phyloP scores from a whole-genome alignment of 2,113 vertebrate genomes.

The Phainopepla nitens region DNA sequence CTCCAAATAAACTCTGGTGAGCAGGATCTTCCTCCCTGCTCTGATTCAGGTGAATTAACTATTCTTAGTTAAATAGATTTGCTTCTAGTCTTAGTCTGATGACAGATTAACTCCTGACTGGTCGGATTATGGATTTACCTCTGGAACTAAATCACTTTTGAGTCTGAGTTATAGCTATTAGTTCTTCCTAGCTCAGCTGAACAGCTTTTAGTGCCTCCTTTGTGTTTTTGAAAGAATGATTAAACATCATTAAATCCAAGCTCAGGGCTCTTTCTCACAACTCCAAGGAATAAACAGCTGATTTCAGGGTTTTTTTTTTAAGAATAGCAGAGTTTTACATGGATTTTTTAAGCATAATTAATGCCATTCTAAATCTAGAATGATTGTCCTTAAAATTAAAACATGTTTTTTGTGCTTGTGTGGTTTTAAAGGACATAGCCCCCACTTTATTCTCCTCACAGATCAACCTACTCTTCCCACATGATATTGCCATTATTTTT shows the following conservation, averaged over 20 bases:
- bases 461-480: background rate
- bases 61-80: constrained; percentile 58
- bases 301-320: background rate
- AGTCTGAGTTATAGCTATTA: constrained; percentile 33
- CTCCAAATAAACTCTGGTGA: background rate
- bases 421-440: background rate
- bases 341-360: background rate
- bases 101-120: constrained; percentile 46
- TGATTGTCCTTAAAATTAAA: background rate
- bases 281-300: background rate
- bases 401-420: background rate
- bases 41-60: constrained; percentile 44
- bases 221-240: constrained; percentile 54
- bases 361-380: background rate
- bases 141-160: constrained; percentile 38
- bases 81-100: constrained; percentile 33
- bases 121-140: constrained; percentile 51
- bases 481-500: background rate
- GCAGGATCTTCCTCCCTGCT: background rate
- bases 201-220: constrained; percentile 52
- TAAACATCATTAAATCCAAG: constrained; percentile 40
- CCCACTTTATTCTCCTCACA: background rate
- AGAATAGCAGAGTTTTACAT: background rate
- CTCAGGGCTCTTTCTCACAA: constrained; percentile 4
- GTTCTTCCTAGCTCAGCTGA: constrained; percentile 28